Base-by-base conservation (phyloP, 2,113 vertebrate species). In the Rhynchopsitta pachyrhyncha region DNA sequence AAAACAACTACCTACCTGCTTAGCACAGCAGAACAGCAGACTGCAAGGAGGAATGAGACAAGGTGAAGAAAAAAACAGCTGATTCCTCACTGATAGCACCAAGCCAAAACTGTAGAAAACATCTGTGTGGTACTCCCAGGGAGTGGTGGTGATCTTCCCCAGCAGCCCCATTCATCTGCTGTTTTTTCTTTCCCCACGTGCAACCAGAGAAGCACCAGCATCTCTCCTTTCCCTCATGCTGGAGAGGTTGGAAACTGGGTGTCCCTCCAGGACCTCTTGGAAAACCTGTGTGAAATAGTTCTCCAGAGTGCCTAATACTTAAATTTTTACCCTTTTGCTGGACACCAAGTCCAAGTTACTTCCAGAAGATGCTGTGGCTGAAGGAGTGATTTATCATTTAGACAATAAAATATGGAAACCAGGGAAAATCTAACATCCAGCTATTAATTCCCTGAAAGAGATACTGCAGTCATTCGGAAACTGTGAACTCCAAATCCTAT, bases 61-160 rank as follows among this genome's bases (percentile, higher is more conserved):
- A 64, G 6, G 8, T 31, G 33, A 63, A n/a, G 24, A 1, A 3
- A 62, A 57, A 84, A 71, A 7, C 18, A 52, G 10, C 1, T 0
- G 0, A 33, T 25, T n/a, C 18, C 10, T 22, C 7, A 4, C 7
- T 52, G 50, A 62, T 31, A n/a, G 7, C 10, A 8, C 11, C 17
- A 13, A 24, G 10, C 1, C 13, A 33, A 67, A 6, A 4, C 19
- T 31, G 17, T 18, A 60, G 39, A 80, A 90, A 52, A 71, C 1
- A 23, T 2, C 1, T 62, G 12, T 24, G 20, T 9, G 17, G 11
- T 22, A 17, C 9, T 47, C 4, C 1, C 1, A 2, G 3, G 8
- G 27, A 19, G 6, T 17, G 22, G 6, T 31, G 14, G 3, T 24
- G 5, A 23, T 28, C 4, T 6, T 6, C 11, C 27, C 52, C 44